These are phyloP conservation scores for Ditylenchus dipsaci DNA, from an alignment of 1,140 invertebrate species.

Conservation along the genomic window DNA sequence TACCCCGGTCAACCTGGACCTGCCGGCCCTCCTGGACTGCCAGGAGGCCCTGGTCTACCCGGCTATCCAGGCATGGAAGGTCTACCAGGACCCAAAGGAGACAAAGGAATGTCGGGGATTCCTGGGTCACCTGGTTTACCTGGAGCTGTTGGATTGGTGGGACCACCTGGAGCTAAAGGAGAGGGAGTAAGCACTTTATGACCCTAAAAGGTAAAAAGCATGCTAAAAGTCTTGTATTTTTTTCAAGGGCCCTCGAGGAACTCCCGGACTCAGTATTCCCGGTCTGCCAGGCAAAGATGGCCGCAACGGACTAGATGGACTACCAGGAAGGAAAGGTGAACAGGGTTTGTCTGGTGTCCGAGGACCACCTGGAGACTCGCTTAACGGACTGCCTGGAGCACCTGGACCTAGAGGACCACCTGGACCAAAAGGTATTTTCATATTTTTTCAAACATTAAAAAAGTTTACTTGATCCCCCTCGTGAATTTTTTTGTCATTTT, in stretches of 20 bases:
- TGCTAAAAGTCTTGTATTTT: not conserved
- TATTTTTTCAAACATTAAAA: too few species aligned
- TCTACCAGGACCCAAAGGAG: conserved; percentile 46
- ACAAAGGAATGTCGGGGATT: conserved; percentile 49
- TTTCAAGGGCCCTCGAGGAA: conserved; percentile 44
- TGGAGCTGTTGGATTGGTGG: conserved; percentile 46
- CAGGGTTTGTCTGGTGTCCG: conserved; percentile 47
- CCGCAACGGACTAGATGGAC: conserved; percentile 53
- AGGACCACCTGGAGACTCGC: conserved; percentile 57
- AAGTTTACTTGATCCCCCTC: not conserved
- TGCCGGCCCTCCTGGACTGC: conserved; percentile 47
- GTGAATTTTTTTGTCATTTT: not conserved
- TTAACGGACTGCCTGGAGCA: conserved; percentile 54
- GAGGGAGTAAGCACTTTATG: conserved; percentile 32
- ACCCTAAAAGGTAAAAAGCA: conserved; percentile 12
- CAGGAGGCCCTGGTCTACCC: conserved; percentile 41
- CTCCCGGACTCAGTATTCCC: conserved; percentile 54
- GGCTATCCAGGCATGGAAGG: conserved; percentile 55
- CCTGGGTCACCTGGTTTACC: conserved; percentile 46
- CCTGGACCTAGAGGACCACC: conserved; percentile 47
- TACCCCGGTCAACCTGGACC: conserved; percentile 50
- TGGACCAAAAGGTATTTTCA: conserved; percentile 49
- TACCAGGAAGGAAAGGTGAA: conserved; percentile 56
- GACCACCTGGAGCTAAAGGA: conserved; percentile 50
- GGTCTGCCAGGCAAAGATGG: conserved; percentile 57